Evolutionary conservation across 2,888 invertebrate genomes (phyloP).

Genomic region (Pycnomerus fuliginosus): DNA sequence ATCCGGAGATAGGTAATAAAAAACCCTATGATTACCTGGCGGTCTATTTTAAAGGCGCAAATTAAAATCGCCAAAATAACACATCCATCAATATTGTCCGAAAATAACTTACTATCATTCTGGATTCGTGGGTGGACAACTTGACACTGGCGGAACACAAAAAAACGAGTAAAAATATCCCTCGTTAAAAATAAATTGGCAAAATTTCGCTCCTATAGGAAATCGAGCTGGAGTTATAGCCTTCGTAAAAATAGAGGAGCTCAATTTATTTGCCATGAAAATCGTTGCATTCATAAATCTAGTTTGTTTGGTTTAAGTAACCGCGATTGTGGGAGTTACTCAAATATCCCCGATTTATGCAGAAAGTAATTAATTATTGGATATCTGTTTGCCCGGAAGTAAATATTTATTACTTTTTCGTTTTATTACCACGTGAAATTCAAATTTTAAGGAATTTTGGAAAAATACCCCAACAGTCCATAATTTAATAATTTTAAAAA

Average conservation of each 20-base stretch:
- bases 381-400: too few species aligned
- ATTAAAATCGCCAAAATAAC: slow-evolving; percentile 13
- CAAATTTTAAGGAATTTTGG: too few species aligned
- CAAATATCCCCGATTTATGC: too few species aligned
- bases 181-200: not conserved
- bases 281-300: not conserved
- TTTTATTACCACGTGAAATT: too few species aligned
- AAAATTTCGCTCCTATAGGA: not conserved
- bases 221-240: not conserved
- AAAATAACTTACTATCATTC: slow-evolving; percentile 13
- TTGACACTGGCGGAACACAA: slow-evolving; percentile 18
- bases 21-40: too few species aligned
- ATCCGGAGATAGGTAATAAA: too few species aligned
- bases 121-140: slow-evolving; percentile 19
- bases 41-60: slow-evolving; percentile 13
- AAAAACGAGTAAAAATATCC: slow-evolving; percentile 14
- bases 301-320: too few species aligned
- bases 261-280: not conserved
- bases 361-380: too few species aligned
- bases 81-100: slow-evolving; percentile 16
- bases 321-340: too few species aligned
- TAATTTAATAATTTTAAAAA: not conserved
- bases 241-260: not conserved
- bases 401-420: too few species aligned
- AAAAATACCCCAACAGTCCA: too few species aligned